Percentiles rank a stretch among this genome's conserved stretches.
Conservation (phyloP, 2,888 invertebrate genomes). For the Synanthedon vespiformis region DNA sequence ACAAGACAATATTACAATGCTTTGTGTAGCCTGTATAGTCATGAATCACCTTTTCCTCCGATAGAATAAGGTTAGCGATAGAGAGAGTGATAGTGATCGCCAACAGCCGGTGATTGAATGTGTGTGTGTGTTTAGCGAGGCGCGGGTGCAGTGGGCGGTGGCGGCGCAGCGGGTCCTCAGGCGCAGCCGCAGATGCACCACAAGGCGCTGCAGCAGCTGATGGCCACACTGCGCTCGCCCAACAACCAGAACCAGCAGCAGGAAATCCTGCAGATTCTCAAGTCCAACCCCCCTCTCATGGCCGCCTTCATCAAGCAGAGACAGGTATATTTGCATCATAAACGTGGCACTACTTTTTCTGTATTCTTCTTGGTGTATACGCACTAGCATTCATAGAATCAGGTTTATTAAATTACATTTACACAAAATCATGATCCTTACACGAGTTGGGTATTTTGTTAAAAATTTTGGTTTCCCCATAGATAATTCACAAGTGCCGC, state of each 20-base stretch:
- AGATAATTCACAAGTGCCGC: no score
- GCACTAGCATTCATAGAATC: no score
- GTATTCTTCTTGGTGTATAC: no score
- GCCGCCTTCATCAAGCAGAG: constrained; percentile 93
- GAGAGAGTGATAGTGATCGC: no score
- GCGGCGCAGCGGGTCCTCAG: constrained; percentile 54
- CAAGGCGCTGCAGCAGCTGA: constrained; percentile 84
- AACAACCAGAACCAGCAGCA: constrained; percentile 93
- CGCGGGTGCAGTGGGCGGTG: constrained; percentile 22
- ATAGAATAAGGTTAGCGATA: no score
- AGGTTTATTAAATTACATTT: no score
- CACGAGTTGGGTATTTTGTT: no score
- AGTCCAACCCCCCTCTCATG: constrained; percentile 95
- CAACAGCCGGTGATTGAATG: not conserved
- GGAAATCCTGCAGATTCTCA: constrained; percentile 88
- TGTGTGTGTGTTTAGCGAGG: not conserved
- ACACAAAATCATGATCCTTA: no score
- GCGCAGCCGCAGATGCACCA: constrained; percentile 54
- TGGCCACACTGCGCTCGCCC: constrained; percentile 91
- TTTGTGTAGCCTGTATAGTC: no score
- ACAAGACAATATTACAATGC: no score
- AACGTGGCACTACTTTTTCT: not conserved
- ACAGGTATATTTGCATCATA: constrained; percentile 55
- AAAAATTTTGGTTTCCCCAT: no score
- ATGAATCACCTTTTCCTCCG: no score